Evolutionary conservation across 2,113 vertebrate genomes (phyloP).

Genomic region (Otolemur garnettii): DNA sequence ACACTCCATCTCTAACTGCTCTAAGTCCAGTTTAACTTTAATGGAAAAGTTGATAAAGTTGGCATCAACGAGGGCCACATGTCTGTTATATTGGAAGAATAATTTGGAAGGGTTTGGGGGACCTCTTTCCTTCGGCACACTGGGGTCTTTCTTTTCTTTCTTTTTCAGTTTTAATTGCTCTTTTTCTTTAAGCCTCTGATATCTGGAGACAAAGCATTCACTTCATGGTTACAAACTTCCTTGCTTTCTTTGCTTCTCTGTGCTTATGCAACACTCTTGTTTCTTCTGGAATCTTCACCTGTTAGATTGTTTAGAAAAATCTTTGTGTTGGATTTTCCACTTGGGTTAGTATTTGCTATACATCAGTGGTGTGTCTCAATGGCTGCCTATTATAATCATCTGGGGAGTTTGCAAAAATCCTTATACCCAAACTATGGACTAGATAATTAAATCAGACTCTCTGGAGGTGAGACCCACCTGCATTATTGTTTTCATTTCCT

Average conservation of each 20-base stretch:
- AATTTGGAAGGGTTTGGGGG: background rate
- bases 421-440: background rate
- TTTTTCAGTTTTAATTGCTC: background rate
- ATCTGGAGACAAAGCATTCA: background rate
- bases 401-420: background rate
- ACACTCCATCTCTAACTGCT: background rate
- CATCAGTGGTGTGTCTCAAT: background rate
- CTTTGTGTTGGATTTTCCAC: background rate
- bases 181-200: background rate
- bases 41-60: background rate
- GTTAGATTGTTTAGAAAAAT: background rate
- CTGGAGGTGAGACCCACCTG: background rate
- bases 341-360: background rate
- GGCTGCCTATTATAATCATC: background rate
- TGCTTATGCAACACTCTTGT: background rate
- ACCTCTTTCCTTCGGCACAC: background rate
- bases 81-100: background rate
- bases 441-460: constrained; percentile 13
- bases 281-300: background rate
- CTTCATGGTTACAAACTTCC: background rate
- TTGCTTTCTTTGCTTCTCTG: background rate
- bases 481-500: background rate
- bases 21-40: background rate
- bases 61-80: background rate
- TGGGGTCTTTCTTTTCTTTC: background rate